Base-by-base conservation (phyloP, 1,140 invertebrate species). In the Pseudomyrmex flavicornis region DNA sequence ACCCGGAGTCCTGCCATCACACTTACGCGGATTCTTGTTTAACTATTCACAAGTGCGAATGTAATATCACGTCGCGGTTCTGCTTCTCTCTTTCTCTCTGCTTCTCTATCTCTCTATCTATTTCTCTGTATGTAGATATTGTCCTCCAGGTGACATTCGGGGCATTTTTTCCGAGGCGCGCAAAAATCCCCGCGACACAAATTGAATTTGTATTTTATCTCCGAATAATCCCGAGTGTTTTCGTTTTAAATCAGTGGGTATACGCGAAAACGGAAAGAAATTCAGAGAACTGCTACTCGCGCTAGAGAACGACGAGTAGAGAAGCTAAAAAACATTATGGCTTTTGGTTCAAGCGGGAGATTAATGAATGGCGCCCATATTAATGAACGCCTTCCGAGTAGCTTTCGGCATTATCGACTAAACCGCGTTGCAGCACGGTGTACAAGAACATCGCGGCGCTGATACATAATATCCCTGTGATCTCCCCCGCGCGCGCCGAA, bases 361-460 rank as follows among this genome's bases (percentile, higher is more conserved):
- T 80, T 80, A 80, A 72, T 80, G 76, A 59, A 70, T 70, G 17
- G 17, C 17, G 17, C 44, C 9, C 12, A 12, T 61, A 48, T 72
- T 59, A 72, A 80, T 80, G 54, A 54, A 70, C 7, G 66, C 54
- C 35, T 35, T 35, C 52, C 66, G 66, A 80, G 66, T 80, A 72
- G 44, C 54, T 72, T 80, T 80, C 20, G 66, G 66, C 46, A 61
- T 72, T 80, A 80, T 72, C 68, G 76, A 50, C 54, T 70, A 70
- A 58, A 35, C 35, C 35, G 35, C 5, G 65, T 13, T 22, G 56
- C 76, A 69, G 22, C 13, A 7, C 17, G 17, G 20, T 62, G 15
- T 26, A 26, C 4, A n/a, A n/a, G 17, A 12, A 5, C n/a, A 59
- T 8, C 10, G 12, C 44, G 13, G 59, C 2, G 26, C 50, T 5